Conservation (phyloP, 2,797 vertebrate species). For the Loriculus beryllinus region DNA sequence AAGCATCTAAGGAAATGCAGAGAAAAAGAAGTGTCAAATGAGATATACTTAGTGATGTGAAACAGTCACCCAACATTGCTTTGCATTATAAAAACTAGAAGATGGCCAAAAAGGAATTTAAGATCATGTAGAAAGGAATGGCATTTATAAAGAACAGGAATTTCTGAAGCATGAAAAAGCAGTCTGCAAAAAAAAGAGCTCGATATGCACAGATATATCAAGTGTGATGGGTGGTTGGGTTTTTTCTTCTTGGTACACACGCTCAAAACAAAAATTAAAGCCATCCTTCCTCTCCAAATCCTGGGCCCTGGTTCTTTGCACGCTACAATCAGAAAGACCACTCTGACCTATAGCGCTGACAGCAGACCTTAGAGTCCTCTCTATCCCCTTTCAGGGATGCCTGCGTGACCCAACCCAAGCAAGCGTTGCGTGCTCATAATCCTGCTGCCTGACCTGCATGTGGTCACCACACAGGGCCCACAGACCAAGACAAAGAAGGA, state of each 20-base stretch:
- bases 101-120: conserved; percentile 37
- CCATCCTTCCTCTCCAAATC: neutral
- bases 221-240: accelerated
- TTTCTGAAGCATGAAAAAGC: conserved; percentile 47
- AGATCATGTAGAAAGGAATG: conserved; percentile 51
- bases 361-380: neutral
- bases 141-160: conserved; percentile 25
- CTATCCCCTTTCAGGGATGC: neutral
- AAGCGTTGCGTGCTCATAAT: accelerated
- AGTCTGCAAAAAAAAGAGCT: neutral
- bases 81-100: conserved; percentile 40
- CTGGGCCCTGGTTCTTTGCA: neutral
- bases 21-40: conserved; percentile 54
- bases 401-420: neutral
- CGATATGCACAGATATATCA: neutral
- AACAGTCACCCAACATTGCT: conserved; percentile 30
- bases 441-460: accelerated
- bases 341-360: neutral
- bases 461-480: accelerated
- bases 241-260: neutral
- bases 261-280: neutral
- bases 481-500: accelerated
- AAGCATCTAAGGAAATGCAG: conserved; percentile 19
- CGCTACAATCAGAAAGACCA: neutral
- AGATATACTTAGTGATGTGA: conserved; percentile 61